Conservation (phyloP, 30 jellyfish, hydroid and myxozoan species). For the Catostylus mosaicus region DNA sequence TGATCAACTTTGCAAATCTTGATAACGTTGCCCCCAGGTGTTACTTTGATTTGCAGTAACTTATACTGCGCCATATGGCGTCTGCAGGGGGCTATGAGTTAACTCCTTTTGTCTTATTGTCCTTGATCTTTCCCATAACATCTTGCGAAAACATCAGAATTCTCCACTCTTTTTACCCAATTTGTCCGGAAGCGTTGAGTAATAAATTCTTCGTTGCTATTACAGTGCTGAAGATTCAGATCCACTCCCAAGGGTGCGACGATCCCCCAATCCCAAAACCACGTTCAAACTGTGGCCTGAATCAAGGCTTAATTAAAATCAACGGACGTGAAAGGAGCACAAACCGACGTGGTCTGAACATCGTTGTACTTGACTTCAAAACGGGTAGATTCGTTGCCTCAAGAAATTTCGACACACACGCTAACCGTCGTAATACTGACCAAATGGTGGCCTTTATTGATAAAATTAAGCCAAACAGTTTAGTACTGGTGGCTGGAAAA, state of each 20-base stretch:
- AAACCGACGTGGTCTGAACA: constrained; percentile 66
- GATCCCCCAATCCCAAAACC: constrained; percentile 69
- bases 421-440: constrained; percentile 42
- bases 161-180: not conserved
- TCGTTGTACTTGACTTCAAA: constrained; percentile 66
- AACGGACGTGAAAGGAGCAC: constrained; percentile 76
- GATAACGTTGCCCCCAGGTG: no score
- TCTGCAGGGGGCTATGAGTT: no score
- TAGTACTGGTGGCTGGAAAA: constrained; percentile 59
- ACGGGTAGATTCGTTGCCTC: constrained; percentile 63
- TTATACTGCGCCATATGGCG: no score
- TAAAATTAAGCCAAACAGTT: constrained; percentile 48
- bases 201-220: no score
- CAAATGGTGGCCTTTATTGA: constrained; percentile 40
- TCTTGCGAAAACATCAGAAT: not conserved
- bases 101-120: no score
- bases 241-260: constrained; percentile 70
- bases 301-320: constrained; percentile 57
- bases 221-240: constrained; percentile 65
- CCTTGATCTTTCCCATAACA: no score
- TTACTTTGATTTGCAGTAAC: no score
- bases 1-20: no score
- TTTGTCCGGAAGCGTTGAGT: not conserved
- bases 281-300: constrained; percentile 34
- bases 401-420: constrained; percentile 60